Evolutionary conservation across 2,113 vertebrate genomes (phyloP).

Genomic region (Tangachromis dhanisi): DNA sequence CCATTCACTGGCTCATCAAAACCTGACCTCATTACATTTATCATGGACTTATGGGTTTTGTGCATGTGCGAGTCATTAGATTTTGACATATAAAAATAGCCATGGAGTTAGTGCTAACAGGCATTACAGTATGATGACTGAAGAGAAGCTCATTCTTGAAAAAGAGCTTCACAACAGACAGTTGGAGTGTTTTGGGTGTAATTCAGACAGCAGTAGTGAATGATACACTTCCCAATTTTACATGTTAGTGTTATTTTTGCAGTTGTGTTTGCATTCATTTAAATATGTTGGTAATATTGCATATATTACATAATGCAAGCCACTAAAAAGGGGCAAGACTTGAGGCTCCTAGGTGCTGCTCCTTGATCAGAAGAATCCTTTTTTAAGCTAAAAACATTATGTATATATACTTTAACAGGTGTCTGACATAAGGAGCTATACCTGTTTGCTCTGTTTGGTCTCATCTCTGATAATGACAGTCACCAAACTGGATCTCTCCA

Average conservation of each 20-base stretch:
- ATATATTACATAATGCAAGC: neutral
- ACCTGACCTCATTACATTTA: conserved; percentile 50
- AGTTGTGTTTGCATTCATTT: neutral
- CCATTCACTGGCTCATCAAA: neutral
- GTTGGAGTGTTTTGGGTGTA: neutral
- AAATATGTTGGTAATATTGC: neutral
- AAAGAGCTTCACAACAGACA: neutral
- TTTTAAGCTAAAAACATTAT: neutral
- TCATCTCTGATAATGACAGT: neutral
- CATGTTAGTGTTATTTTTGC: neutral
- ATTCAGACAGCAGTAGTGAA: neutral
- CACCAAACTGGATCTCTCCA: neutral
- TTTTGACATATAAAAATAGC: conserved; percentile 23
- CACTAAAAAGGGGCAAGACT: neutral
- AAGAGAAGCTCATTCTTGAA: neutral
- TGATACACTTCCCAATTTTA: neutral
- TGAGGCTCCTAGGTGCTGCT: neutral
- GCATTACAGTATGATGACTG: neutral
- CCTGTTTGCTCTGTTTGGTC: neutral
- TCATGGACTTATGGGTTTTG: conserved; percentile 33
- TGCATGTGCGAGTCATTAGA: conserved; percentile 18
- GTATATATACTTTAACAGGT: neutral
- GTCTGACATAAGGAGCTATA: neutral
- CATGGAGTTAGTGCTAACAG: neutral
- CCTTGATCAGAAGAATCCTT: neutral